Conservation (phyloP, 1,140 invertebrate species). For the Sycophaga agraensis region DNA sequence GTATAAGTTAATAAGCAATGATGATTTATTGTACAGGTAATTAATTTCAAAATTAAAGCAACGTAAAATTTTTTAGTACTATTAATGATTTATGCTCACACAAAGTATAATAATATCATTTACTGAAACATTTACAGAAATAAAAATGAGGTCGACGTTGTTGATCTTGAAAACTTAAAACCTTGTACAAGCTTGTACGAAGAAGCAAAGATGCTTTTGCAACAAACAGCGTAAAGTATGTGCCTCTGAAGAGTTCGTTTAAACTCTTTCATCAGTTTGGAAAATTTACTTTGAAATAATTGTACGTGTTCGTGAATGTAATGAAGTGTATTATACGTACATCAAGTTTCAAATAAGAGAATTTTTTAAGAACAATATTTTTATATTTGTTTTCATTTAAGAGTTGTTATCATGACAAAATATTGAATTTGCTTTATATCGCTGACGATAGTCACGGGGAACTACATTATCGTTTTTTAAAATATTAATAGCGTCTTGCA, state of each 20-base stretch:
- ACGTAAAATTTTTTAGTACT: conserved; percentile 1
- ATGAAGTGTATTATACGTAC: conserved; percentile 9
- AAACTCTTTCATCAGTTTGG: conserved; percentile 12
- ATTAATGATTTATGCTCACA: background rate
- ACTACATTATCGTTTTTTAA: conserved; percentile 40
- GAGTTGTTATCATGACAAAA: background rate
- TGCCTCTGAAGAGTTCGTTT: conserved; percentile 15
- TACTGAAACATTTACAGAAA: conserved; percentile 39
- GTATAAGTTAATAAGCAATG: conserved; percentile 36
- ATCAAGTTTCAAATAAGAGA: conserved; percentile 11
- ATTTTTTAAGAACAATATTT: conserved; percentile 1
- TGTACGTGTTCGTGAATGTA: background rate
- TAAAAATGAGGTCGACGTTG: conserved; percentile 31
- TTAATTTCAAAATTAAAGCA: conserved; percentile 4
- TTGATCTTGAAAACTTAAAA: conserved; percentile 42
- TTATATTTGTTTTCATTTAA: background rate
- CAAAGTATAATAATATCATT: conserved; percentile 4
- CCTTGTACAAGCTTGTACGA: conserved; percentile 50
- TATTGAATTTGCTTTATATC: conserved; percentile 5
- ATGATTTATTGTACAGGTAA: conserved; percentile 49
- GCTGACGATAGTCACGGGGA: conserved; percentile 29
- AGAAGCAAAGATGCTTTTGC: conserved; percentile 49
- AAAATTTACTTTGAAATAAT: background rate
- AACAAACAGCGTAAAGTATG: conserved; percentile 39
- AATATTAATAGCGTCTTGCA: conserved; percentile 39